Conservation (phyloP, 2,797 vertebrate species). For the Pantherophis vulpinus region DNA sequence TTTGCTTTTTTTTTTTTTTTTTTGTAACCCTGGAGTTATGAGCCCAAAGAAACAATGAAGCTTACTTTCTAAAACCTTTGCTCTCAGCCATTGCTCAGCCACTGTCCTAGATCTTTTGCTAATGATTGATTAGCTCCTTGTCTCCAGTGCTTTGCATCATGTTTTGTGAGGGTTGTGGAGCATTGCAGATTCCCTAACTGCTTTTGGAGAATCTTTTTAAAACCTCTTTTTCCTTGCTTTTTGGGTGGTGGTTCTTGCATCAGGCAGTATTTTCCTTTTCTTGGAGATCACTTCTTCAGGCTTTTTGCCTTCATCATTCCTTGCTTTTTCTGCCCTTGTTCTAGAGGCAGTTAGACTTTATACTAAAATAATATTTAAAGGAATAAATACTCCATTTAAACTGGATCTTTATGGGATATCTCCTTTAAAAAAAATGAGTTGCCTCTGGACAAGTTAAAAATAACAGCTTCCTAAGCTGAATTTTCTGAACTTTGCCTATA, state of each 20-base stretch:
- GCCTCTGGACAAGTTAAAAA: constrained; percentile 46
- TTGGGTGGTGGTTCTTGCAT: constrained; percentile 70
- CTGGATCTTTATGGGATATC: constrained; percentile 47
- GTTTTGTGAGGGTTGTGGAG: constrained; percentile 23
- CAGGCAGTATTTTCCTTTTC: constrained; percentile 50
- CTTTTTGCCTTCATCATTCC: constrained; percentile 58
- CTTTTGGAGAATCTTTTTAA: constrained; percentile 61
- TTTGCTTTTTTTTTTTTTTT: background rate
- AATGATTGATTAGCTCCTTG: constrained; percentile 39
- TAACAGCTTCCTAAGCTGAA: constrained; percentile 55
- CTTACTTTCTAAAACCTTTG: constrained; percentile 12
- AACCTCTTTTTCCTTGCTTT: constrained; percentile 53
- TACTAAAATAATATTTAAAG: constrained; percentile 59
- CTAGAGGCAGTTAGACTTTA: constrained; percentile 39
- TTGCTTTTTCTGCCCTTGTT: constrained; percentile 53
- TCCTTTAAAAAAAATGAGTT: constrained; percentile 29
- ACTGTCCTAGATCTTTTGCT: constrained; percentile 46
- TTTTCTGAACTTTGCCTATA: constrained; percentile 60
- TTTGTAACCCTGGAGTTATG: background rate
- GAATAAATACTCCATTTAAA: constrained; percentile 57
- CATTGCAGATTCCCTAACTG: constrained; percentile 52
- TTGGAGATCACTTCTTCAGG: constrained; percentile 54
- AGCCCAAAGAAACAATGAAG: background rate
- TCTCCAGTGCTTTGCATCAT: constrained; percentile 34
- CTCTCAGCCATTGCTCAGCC: background rate